phyloP scores from a whole-genome alignment of 2,113 vertebrate genomes.

The Phrynocephalus versicolor region DNA sequence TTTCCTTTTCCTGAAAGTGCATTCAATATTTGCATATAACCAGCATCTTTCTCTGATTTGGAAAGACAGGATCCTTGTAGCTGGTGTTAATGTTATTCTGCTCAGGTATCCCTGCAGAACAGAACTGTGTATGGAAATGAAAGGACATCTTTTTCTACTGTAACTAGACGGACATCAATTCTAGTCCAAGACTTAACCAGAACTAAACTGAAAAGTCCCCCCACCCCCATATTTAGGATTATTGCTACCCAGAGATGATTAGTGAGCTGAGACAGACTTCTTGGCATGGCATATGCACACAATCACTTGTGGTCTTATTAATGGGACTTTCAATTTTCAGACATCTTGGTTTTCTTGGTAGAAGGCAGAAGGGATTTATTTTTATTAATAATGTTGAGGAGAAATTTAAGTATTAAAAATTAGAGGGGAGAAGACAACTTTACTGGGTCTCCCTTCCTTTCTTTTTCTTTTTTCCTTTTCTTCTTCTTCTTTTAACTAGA shows the following conservation, averaged over 20 bases:
- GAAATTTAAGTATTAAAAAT: constrained; percentile 21
- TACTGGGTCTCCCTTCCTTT: not conserved
- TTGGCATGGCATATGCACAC: not conserved
- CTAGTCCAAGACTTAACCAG: constrained; percentile 36
- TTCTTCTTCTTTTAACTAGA: not conserved
- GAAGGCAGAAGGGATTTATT: not conserved
- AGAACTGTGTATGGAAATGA: constrained; percentile 44
- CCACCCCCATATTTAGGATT: constrained; percentile 15
- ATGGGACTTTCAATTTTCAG: not conserved
- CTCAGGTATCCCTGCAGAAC: constrained; percentile 54
- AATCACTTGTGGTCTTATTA: not conserved
- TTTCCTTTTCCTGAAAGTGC: not conserved
- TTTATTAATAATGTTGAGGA: not conserved
- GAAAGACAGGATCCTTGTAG: not conserved
- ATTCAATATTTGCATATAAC: constrained; percentile 15
- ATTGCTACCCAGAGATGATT: constrained; percentile 31
- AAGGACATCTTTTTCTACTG: constrained; percentile 56
- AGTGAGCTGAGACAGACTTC: constrained; percentile 33
- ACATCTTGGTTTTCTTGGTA: not conserved
- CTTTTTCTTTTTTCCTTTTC: too few species aligned
- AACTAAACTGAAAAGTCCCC: constrained; percentile 10
- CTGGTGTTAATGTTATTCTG: constrained; percentile 45
- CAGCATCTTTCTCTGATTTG: not conserved
- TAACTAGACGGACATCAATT: constrained; percentile 39
- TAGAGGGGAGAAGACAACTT: not conserved